Percentiles rank a stretch among this genome's conserved stretches.
Evolutionary conservation across 2,888 invertebrate genomes (phyloP).

Genomic region (Drosophila incognita): DNA sequence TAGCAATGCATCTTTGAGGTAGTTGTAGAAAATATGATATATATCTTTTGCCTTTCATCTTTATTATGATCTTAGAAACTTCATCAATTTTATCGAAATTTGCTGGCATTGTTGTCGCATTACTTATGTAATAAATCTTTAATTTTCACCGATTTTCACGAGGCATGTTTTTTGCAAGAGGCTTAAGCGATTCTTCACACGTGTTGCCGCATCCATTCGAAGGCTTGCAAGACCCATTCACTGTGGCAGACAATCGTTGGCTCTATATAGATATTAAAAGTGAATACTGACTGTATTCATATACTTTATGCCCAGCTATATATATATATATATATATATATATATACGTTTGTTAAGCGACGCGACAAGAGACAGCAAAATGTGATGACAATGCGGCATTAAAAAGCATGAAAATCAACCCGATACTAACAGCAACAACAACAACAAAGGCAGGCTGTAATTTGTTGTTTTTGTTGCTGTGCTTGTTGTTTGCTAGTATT

Average conservation of each 20-base stretch:
- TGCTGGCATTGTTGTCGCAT: not conserved
- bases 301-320: not conserved
- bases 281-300: slow-evolving; percentile 16
- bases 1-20: not conserved
- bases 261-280: slow-evolving; percentile 27
- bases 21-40: not conserved
- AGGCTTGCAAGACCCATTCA: slow-evolving; percentile 34
- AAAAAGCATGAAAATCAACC: slow-evolving; percentile 66
- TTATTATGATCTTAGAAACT: not conserved
- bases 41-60: not conserved
- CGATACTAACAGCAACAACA: slow-evolving; percentile 35
- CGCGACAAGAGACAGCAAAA: slow-evolving; percentile 41
- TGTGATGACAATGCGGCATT: slow-evolving; percentile 77
- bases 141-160: slow-evolving; percentile 2
- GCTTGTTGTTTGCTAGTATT: slow-evolving; percentile 45
- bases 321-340: slow-evolving; percentile 1
- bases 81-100: not conserved
- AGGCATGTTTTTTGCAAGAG: slow-evolving; percentile 28
- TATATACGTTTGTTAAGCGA: slow-evolving; percentile 36
- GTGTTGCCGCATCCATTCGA: slow-evolving; percentile 46
- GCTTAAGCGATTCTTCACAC: slow-evolving; percentile 42
- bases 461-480: slow-evolving; percentile 20
- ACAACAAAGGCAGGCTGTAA: slow-evolving; percentile 22
- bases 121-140: slow-evolving; percentile 21
- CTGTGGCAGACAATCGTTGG: slow-evolving; percentile 32